Evolutionary conservation across 2,113 vertebrate species (phyloP).

Genomic region (Pseudonaja textilis): DNA sequence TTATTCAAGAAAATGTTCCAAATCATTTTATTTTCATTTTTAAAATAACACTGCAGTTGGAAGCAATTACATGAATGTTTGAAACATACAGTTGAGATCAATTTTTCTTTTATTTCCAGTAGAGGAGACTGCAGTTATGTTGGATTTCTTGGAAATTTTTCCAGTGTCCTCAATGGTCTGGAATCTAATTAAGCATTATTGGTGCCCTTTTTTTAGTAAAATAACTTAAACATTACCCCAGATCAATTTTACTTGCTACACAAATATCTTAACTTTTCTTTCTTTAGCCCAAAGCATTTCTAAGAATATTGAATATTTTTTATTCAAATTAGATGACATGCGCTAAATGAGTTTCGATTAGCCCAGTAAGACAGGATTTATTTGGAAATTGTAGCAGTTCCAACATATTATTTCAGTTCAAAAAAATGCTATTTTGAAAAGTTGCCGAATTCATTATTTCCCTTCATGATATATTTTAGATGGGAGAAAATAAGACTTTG

Average conservation of each 20-base stretch:
- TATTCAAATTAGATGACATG: not conserved
- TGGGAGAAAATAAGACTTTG: not conserved
- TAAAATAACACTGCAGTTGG: not conserved
- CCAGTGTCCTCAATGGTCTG: not conserved
- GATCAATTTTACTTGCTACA: not conserved
- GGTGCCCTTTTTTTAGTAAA: not conserved
- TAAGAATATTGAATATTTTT: not conserved
- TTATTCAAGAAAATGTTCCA: not conserved
- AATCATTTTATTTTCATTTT: not conserved
- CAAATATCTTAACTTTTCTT: not conserved
- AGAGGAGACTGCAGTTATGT: not conserved
- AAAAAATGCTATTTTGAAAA: not conserved
- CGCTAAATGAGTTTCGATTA: not conserved
- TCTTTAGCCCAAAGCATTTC: not conserved
- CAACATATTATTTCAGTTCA: not conserved
- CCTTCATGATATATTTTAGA: not conserved
- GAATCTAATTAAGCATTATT: not conserved
- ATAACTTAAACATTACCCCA: not conserved
- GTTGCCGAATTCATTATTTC: not conserved
- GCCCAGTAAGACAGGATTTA: not conserved
- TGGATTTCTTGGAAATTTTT: not conserved
- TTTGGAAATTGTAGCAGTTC: not conserved
- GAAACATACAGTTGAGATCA: not conserved
- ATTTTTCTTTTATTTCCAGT: not conserved
- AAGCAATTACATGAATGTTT: not conserved